Base-by-base conservation (phyloP, 2,888 invertebrate genomes). In the Caenorhabditis doughertyi region DNA sequence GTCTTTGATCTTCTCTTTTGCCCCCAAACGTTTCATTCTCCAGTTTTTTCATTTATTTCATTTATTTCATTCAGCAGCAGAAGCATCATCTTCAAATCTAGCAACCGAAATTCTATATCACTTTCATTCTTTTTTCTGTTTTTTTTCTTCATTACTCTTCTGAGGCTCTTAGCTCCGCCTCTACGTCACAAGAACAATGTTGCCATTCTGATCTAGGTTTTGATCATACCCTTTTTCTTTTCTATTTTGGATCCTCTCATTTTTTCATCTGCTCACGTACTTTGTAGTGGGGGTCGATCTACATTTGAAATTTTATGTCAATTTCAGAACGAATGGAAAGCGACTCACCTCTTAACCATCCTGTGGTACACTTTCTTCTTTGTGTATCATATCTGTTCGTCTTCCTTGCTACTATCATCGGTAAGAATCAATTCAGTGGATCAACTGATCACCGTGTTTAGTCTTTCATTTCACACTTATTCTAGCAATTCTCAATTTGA, bases 381-480 rank as follows among this genome's bases (percentile, higher is more conserved):
- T 85, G 89, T 68, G 67, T 88, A 71, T 84, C 87, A 51, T 90
- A 90, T 68, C 64, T 89, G 11, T 74, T 86, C 25, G 90, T 90
- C 42, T 90, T 90, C 58, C 76, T 91, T 23, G 85, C 87, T 8
- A 90, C 90, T 39, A 85, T 89, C 13, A 74, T 89, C 51, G 90
- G 89, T 89, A 35, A 74, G 86, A 83, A 23, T 18, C n/a, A n/a
- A n/a, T n/a, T 11, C 5, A 18, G 8, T 8, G 18, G 42, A 56
- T 58, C 53, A 39, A 51, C 49, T 68, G 42, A 58, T 64, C 23
- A 64, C 23, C 8, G 47, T 56, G n/a, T 58, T 53, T n/a, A n/a
- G n/a, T n/a, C n/a, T 47, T 32, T 25, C 29, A 35, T 13, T 7
- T 58, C 49, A 53, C 64, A 64, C 42, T 13, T 67, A 51, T 47